Evolutionary conservation across 2,888 invertebrate species (phyloP).

Genomic region (Hirtodrosophila confusa): DNA sequence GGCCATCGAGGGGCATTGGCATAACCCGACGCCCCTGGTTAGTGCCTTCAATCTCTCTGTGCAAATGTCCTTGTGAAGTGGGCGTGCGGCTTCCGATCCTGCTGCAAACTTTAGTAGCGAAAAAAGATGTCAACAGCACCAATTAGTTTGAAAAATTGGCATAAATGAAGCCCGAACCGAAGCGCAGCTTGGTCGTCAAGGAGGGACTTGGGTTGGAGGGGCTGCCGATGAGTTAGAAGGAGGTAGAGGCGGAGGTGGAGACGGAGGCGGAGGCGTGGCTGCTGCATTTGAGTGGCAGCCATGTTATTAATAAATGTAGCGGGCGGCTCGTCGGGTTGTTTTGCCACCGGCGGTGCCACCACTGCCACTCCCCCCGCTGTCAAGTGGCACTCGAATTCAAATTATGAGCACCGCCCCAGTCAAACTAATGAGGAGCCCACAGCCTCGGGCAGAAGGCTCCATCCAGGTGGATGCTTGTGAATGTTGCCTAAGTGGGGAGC

Average conservation of each 20-base stretch:
- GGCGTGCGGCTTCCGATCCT: slow-evolving; percentile 19
- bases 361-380: slow-evolving; percentile 8
- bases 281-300: too few relatives aligned
- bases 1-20: slow-evolving; percentile 24
- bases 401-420: slow-evolving; percentile 57
- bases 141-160: slow-evolving; percentile 83
- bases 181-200: neutral
- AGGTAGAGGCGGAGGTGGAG: too few relatives aligned
- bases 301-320: too few relatives aligned
- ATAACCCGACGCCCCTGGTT: slow-evolving; percentile 8
- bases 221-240: neutral
- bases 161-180: slow-evolving; percentile 76
- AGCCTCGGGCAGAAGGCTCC: neutral
- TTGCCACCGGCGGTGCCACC: too few relatives aligned
- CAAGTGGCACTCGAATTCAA: slow-evolving; percentile 62
- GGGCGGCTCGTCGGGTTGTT: too few relatives aligned
- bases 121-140: slow-evolving; percentile 83
- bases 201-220: neutral
- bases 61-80: slow-evolving; percentile 25
- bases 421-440: slow-evolving; percentile 42
- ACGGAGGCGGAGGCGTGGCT: too few relatives aligned
- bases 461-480: slow-evolving; percentile 23
- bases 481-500: neutral
- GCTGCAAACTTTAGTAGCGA: slow-evolving; percentile 44
- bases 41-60: slow-evolving; percentile 13